Evolutionary conservation across 2,113 vertebrate species (phyloP).

Genomic region (Hippocampus barbouri): DNA sequence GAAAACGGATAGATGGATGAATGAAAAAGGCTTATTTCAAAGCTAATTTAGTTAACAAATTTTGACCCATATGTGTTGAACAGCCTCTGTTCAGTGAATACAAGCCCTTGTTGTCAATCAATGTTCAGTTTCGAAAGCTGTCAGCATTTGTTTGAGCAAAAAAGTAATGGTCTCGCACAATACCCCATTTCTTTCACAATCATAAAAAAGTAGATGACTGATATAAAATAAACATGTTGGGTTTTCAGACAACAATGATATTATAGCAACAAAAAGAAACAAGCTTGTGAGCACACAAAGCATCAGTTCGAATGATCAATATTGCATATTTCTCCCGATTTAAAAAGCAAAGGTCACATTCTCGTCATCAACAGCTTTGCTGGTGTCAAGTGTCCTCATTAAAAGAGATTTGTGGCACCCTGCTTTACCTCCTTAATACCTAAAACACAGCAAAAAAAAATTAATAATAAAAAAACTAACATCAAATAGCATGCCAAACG

Average conservation of each 20-base stretch:
- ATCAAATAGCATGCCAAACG: not conserved
- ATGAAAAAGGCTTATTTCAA: not conserved
- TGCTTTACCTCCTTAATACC: not conserved
- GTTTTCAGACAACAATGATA: not conserved
- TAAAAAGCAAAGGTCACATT: not conserved
- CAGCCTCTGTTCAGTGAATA: too few species aligned
- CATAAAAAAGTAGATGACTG: not conserved
- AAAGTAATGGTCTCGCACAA: not conserved
- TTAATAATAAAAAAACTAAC: not conserved
- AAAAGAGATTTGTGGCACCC: not conserved
- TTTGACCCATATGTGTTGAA: not conserved
- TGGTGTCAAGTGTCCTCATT: conserved; percentile 1
- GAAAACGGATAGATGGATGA: too few species aligned
- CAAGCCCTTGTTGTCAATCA: not conserved
- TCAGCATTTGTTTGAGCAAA: not conserved
- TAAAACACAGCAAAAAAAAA: conserved; percentile 1
- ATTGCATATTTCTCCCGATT: not conserved
- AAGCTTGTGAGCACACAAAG: not conserved
- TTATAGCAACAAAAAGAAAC: not conserved
- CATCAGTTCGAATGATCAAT: too few species aligned
- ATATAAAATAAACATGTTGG: not conserved
- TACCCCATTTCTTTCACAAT: not conserved
- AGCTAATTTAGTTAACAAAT: not conserved
- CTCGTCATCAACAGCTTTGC: not conserved
- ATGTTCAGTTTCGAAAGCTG: not conserved